Base-by-base conservation (phyloP, 2,888 invertebrate species). In the Megamerina dolium region DNA sequence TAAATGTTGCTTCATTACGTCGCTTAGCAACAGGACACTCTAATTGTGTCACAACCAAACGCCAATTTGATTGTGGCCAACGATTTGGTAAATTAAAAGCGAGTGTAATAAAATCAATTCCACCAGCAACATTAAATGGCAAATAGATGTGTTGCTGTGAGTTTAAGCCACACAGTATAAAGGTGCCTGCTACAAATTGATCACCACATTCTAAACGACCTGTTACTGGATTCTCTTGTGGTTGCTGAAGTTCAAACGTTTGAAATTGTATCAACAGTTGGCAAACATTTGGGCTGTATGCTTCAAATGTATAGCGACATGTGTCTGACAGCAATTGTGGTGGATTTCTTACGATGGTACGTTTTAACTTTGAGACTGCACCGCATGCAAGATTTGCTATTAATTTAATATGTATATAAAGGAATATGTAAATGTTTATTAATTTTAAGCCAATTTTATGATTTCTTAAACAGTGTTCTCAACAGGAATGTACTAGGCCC, bases 11-110 rank as follows among this genome's bases (percentile, higher is more conserved):
- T 5, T 17, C 29, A 5, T 20, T 21, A 4, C 42, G 43, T 27
- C 36, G 41, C 29, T 38, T 49, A 8, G 43, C 27, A 1, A 20
- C 44, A 1, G 70, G 68, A 61, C 78, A 81, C 60, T 81, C 80
- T 18, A 81, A 55, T 57, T 81, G 81, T 0, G 79, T 80, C 30
- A 81, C 75, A 51, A 79, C 75, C 50, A 82, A 73, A 57, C 78
- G 76, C 83, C 80, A 79, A 0, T 40, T 52, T 5, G 59, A 47
- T 3, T 50, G 43, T 0, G 55, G 3, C 55, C 44, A 76, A 63
- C 10, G 73, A 55, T 6, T 74, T 57, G 55, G 73, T 65, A 73
- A 73, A 70, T 6, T 70, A 68, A 9, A 77, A 64, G 9, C 76
- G 69, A 70, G 73, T 70, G 45, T 76, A 4, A 64, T 48, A 40